Evolutionary conservation across 2,797 vertebrate genomes (phyloP).

Genomic region (Catamblyrhynchus diadema): DNA sequence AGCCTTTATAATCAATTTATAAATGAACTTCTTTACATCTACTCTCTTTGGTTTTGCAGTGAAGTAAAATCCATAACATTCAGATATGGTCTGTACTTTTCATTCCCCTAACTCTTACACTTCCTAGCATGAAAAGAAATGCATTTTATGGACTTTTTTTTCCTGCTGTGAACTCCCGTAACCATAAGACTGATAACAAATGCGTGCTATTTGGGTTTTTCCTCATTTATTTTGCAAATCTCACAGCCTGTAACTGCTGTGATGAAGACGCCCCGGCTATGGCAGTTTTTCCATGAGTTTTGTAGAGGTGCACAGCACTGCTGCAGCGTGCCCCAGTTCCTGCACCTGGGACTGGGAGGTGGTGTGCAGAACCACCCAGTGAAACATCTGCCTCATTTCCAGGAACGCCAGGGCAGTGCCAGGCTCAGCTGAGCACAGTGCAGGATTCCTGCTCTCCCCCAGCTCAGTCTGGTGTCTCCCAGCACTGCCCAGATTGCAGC

Average conservation of each 20-base stretch:
- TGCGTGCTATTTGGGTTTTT: neutral
- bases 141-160: neutral
- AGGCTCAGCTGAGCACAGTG: neutral
- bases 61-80: neutral
- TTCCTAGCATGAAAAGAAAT: neutral
- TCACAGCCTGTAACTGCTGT: neutral
- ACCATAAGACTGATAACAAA: neutral
- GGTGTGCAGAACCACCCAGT: neutral
- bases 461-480: neutral
- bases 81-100: neutral
- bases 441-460: neutral
- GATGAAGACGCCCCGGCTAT: neutral
- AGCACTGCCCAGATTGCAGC: rapidly evolving
- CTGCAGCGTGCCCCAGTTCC: rapidly evolving
- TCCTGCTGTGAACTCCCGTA: neutral
- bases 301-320: neutral
- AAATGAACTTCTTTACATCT: neutral
- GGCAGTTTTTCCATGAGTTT: neutral
- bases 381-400: neutral
- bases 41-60: neutral
- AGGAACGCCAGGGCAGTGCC: rapidly evolving
- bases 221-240: neutral
- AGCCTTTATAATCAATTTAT: neutral
- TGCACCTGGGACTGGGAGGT: neutral
- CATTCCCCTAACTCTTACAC: neutral